Evolutionary conservation across 2,888 invertebrate species (phyloP).

Genomic region (Leucoma salicis): DNA sequence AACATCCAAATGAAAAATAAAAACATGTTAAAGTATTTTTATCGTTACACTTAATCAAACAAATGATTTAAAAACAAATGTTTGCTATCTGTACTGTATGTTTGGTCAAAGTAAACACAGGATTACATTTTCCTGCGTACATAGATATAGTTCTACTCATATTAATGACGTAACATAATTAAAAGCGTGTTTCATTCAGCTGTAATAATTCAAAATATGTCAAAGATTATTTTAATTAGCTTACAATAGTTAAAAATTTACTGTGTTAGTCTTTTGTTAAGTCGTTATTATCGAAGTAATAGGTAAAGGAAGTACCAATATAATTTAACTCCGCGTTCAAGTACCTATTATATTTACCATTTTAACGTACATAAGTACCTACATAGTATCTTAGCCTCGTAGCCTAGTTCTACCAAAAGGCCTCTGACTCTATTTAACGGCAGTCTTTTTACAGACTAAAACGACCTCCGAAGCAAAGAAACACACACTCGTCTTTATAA

Average conservation of each 20-base stretch:
- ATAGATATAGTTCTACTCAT: slow-evolving; percentile 9
- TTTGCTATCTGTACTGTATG: slow-evolving; percentile 28
- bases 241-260: slow-evolving; percentile 10
- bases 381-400: too few relatives aligned
- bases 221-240: slow-evolving; percentile 29
- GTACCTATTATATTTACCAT: too few relatives aligned
- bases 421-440: not conserved
- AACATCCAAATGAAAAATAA: not conserved
- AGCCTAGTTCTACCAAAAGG: not conserved
- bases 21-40: slow-evolving; percentile 1
- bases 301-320: too few relatives aligned
- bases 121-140: slow-evolving; percentile 33
- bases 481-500: slow-evolving; percentile 6
- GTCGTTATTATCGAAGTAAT: slow-evolving; percentile 10
- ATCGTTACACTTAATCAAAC: slow-evolving; percentile 22
- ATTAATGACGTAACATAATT: slow-evolving; percentile 24
- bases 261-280: slow-evolving; percentile 8
- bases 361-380: too few relatives aligned
- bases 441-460: not conserved
- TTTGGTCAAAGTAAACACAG: slow-evolving; percentile 28
- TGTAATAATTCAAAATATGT: slow-evolving; percentile 31
- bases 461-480: not conserved
- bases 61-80: slow-evolving; percentile 38
- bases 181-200: slow-evolving; percentile 19
- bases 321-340: too few relatives aligned